Percentiles rank a stretch among this genome's conserved stretches.
phyloP scores from a whole-genome alignment of 30 jellyfish, hydroid and myxozoan genomes.

The Aurelia sp. region DNA sequence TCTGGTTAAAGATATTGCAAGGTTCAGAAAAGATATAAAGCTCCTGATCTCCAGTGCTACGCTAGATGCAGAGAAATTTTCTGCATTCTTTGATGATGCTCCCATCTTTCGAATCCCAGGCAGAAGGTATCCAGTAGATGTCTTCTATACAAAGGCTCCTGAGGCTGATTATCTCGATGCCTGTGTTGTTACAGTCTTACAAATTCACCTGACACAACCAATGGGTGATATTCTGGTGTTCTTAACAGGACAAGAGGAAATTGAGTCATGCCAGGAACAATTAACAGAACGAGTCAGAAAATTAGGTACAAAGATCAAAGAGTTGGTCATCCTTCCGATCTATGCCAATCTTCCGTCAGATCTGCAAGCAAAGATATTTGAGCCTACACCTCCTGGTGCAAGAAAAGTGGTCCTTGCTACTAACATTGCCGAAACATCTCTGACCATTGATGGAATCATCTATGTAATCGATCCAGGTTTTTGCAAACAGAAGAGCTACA shows the following conservation, averaged over 20 bases:
- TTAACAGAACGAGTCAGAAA: slow-evolving; percentile 91
- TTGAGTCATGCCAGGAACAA: slow-evolving; percentile 95
- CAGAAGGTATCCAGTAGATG: slow-evolving; percentile 98
- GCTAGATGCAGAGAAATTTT: slow-evolving; percentile 98
- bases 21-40: slow-evolving; percentile 95
- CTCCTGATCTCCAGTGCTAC: slow-evolving; percentile 99
- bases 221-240: slow-evolving; percentile 97
- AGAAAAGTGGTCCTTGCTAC: slow-evolving; percentile 98
- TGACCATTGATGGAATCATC: too few relatives aligned
- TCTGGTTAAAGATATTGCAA: slow-evolving; percentile 96
- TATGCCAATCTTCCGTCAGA: slow-evolving; percentile 99
- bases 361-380: slow-evolving; percentile 99
- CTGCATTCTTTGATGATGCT: slow-evolving; percentile 99
- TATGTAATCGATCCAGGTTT: slow-evolving; percentile 60
- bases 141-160: slow-evolving; percentile 99
- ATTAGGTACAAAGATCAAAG: slow-evolving; percentile 93
- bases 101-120: slow-evolving; percentile 99
- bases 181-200: slow-evolving; percentile 98
- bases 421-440: background rate
- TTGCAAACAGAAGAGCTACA: slow-evolving; percentile 99
- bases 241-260: slow-evolving; percentile 99
- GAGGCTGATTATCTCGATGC: slow-evolving; percentile 99
- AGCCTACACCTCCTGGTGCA: slow-evolving; percentile 99
- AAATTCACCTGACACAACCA: slow-evolving; percentile 99
- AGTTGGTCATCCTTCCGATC: slow-evolving; percentile 89